Evolutionary conservation across 2,113 vertebrate species (phyloP).

Genomic region (Chitala chitala): DNA sequence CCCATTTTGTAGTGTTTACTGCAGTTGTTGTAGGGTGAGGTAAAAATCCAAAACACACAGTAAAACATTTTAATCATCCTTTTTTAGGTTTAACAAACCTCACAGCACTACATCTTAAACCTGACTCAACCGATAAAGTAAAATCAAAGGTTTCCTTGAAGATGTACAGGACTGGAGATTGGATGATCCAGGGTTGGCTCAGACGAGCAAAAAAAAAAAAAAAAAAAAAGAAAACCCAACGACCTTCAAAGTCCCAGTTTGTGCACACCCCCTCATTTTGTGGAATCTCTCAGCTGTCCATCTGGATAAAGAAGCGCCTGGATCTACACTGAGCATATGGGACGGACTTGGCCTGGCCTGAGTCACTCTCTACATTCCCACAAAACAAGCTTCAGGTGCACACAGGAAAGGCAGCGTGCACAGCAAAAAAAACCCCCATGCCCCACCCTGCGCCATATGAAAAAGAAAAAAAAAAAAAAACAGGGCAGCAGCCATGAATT

Average conservation of each 20-base stretch:
- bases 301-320: constrained; percentile 56
- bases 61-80: background rate
- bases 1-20: background rate
- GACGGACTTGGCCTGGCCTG: constrained; percentile 34
- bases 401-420: constrained; percentile 55
- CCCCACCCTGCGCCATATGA: constrained; percentile 34
- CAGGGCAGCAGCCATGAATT: constrained; percentile 57
- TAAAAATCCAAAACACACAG: background rate
- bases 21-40: background rate
- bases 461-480: too few relatives aligned
- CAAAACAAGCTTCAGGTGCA: constrained; percentile 62
- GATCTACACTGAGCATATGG: constrained; percentile 49
- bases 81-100: background rate
- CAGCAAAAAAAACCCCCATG: constrained; percentile 53
- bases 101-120: background rate
- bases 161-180: background rate
- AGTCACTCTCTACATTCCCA: constrained; percentile 10
- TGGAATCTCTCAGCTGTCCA: constrained; percentile 46
- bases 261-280: background rate
- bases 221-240: constrained; percentile 14
- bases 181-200: background rate
- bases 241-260: constrained; percentile 21
- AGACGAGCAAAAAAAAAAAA: background rate
- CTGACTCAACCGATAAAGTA: background rate
- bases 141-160: background rate